Evolutionary conservation across 2,888 invertebrate species (phyloP).

Genomic region (Tethea ocularis): DNA sequence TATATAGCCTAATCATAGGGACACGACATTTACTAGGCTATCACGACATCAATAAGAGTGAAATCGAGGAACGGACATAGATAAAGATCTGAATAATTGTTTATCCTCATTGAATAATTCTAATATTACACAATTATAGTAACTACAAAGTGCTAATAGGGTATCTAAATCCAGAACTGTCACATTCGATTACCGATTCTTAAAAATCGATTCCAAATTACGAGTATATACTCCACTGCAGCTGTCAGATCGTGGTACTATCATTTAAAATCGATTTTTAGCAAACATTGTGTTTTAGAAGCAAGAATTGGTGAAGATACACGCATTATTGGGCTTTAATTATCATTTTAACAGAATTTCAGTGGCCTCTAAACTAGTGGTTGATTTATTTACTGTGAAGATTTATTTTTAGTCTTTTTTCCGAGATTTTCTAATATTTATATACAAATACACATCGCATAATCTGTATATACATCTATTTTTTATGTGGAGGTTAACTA

Average conservation of each 20-base stretch:
- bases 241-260: background rate
- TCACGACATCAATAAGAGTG: conserved; percentile 81
- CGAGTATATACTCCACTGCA: background rate
- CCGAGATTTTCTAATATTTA: conserved; percentile 60
- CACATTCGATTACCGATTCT: conserved; percentile 29
- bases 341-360: conserved; percentile 17
- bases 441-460: conserved; percentile 65
- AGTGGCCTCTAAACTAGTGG: conserved; percentile 40
- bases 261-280: conserved; percentile 5
- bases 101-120: conserved; percentile 7
- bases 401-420: conserved; percentile 55
- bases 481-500: conserved; percentile 27
- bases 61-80: conserved; percentile 83
- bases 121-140: conserved; percentile 29
- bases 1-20: conserved; percentile 56
- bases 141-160: conserved; percentile 58
- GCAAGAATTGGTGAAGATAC: background rate
- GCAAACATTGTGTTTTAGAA: background rate
- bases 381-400: conserved; percentile 20
- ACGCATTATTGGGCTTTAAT: background rate
- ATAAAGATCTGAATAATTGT: conserved; percentile 69
- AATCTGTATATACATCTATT: conserved; percentile 41
- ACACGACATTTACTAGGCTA: conserved; percentile 81
- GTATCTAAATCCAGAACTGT: conserved; percentile 40
- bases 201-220: conserved; percentile 22